Evolutionary conservation across 2,113 vertebrate genomes (phyloP), one percentile per base, ranked within the genome.

Genomic region (Ammodytes marinus): DNA sequence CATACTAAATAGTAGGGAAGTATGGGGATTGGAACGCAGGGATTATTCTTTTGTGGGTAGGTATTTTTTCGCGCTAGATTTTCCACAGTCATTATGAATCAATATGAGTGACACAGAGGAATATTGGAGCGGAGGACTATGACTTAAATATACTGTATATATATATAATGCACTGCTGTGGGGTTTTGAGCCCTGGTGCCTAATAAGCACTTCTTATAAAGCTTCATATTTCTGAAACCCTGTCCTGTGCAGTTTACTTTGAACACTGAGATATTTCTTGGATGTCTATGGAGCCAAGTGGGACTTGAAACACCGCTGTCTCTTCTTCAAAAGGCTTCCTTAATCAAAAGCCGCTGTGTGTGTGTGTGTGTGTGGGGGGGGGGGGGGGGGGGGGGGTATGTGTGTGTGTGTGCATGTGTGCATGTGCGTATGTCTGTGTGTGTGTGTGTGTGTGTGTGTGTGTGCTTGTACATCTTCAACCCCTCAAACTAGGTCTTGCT

Each of bases 41-140:
- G 27, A 82, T 82, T 72, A 37, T 69, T 69, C 64, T 37, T 73
- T 57, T 69, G 35, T 67, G 52, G 71, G 54, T 0, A 66, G 68
- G 3, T 59, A 35, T 54, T 82, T 77, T 68, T 68, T 68, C 63
- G 50, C 45, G 53, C 72, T 2, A 27, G 27, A 27, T 27, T 78
- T 61, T 74, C 78, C 83, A 72, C 77, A 72, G 61, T 87, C 86
- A 83, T 84, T 84, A 63, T 19, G 46, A 83, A 83, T 79, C 82
- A 57, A 40, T 27, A 69, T 79, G 59, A 84, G 45, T 67, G 88
- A 77, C 78, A 77, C 70, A 77, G 43, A 83, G 83, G 17, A 17
- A 73, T 6, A 45, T 67, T 1, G 71, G 40, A 74, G 67, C 10
- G 11, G 66, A 82, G 67, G 47, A 82, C 75, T 80, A 54, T 75